Evolutionary conservation across 2,797 vertebrate species (phyloP).

Genomic region (Manis pentadactyla): DNA sequence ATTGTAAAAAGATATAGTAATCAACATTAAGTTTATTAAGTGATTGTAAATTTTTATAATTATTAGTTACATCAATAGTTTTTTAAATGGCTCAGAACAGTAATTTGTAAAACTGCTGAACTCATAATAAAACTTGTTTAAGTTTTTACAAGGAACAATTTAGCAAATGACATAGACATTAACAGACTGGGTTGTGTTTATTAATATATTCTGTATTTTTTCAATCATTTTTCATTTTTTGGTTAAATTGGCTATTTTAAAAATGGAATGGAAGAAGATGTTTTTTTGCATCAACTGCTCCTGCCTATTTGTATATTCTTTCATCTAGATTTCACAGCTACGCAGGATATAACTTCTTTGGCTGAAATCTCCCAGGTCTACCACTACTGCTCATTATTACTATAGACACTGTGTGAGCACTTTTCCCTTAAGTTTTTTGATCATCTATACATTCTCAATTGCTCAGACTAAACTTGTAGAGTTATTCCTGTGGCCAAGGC

Average conservation of each 20-base stretch:
- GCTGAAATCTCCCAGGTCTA: neutral
- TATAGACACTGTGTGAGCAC: neutral
- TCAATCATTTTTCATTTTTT: neutral
- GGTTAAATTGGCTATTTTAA: neutral
- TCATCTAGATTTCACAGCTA: neutral
- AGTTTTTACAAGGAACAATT: neutral
- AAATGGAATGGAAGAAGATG: constrained; percentile 16
- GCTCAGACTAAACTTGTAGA: neutral
- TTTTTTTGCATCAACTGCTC: neutral
- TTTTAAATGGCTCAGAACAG: neutral
- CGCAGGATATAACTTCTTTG: neutral
- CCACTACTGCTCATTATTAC: neutral
- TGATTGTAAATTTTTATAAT: constrained; percentile 25
- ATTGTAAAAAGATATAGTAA: neutral
- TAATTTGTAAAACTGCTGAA: constrained; percentile 39
- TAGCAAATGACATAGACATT: neutral
- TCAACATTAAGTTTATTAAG: constrained; percentile 44
- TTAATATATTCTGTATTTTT: neutral
- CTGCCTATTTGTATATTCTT: neutral
- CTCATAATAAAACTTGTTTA: neutral
- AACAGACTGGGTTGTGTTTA: neutral
- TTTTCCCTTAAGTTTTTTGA: constrained; percentile 31
- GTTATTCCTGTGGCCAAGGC: neutral
- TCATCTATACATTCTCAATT: constrained; percentile 8
- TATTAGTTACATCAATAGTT: neutral